A percentile compares a stretch with the other conserved stretches of the same genome.
phyloP scores from a whole-genome alignment of 2,888 invertebrate species.

The Amphimallon solstitiale region DNA sequence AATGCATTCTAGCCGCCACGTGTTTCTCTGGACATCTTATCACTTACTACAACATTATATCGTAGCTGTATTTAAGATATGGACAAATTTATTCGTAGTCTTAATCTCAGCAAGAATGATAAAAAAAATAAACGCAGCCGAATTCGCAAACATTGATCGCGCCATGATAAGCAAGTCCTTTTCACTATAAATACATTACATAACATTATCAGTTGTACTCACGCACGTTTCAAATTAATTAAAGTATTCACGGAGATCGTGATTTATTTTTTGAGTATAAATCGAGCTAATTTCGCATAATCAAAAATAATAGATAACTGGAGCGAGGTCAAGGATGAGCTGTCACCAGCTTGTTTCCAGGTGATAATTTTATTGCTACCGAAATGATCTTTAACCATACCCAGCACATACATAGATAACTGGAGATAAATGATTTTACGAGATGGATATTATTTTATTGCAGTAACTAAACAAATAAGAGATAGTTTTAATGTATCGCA shows the following conservation, averaged over 20 bases:
- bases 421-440: no score
- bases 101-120: neutral
- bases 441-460: no score
- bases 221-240: constrained; percentile 4
- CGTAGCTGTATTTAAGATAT: neutral
- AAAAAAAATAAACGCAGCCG: neutral
- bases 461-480: no score
- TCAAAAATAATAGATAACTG: constrained; percentile 23
- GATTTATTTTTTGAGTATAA: constrained; percentile 1
- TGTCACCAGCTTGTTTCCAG: constrained; percentile 10
- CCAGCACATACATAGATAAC: no score
- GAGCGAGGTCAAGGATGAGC: constrained; percentile 26
- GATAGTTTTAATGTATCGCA: no score
- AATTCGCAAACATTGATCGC: constrained; percentile 25
- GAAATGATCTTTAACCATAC: no score
- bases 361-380: neutral
- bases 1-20: constrained; percentile 22
- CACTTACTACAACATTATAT: constrained; percentile 4
- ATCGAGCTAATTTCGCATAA: constrained; percentile 20
- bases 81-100: neutral
- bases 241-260: neutral
- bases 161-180: constrained; percentile 12
- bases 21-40: constrained; percentile 8
- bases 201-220: constrained; percentile 22
- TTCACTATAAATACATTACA: constrained; percentile 2